Percentiles rank a stretch among this genome's conserved stretches.
Conservation (phyloP, 2,113 vertebrate species). For the Casuarius casuarius region DNA sequence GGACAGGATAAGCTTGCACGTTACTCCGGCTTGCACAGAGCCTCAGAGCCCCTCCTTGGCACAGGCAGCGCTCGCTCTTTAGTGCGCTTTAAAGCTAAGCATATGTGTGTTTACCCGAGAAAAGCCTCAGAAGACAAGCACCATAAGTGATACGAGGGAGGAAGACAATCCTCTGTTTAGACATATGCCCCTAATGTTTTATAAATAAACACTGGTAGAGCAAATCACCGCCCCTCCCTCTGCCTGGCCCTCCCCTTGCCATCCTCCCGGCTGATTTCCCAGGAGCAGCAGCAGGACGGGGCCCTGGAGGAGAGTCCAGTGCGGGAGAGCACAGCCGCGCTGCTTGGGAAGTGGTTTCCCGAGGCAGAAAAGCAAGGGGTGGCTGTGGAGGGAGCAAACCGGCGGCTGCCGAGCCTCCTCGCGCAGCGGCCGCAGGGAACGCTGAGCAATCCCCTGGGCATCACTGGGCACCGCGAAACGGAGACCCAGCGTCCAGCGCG, state of each 20-base stretch:
- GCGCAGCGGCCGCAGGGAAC: background rate
- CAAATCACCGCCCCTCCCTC: background rate
- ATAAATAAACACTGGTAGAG: rapidly evolving
- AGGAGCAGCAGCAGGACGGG: background rate
- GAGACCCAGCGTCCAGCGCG: background rate
- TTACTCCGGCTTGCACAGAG: rapidly evolving
- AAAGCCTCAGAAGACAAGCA: background rate
- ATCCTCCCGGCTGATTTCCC: rapidly evolving
- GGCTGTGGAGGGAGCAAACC: background rate
- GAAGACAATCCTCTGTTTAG: background rate
- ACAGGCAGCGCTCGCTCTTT: rapidly evolving
- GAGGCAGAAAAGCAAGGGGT: background rate
- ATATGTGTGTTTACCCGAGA: rapidly evolving
- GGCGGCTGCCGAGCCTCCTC: background rate
- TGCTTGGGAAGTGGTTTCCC: background rate
- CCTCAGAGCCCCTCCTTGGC: background rate
- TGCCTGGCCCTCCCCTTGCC: background rate
- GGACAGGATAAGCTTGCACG: background rate
- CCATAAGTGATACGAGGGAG: background rate
- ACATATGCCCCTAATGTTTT: background rate
- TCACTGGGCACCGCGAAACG: background rate
- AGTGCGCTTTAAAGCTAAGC: background rate
- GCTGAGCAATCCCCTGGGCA: background rate
- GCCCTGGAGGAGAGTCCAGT: background rate
- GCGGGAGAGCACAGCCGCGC: background rate